A percentile compares a stretch with the other conserved stretches of the same genome.
Conservation (phyloP, 2,797 vertebrate species). For the Arctocebus calabarensis region DNA sequence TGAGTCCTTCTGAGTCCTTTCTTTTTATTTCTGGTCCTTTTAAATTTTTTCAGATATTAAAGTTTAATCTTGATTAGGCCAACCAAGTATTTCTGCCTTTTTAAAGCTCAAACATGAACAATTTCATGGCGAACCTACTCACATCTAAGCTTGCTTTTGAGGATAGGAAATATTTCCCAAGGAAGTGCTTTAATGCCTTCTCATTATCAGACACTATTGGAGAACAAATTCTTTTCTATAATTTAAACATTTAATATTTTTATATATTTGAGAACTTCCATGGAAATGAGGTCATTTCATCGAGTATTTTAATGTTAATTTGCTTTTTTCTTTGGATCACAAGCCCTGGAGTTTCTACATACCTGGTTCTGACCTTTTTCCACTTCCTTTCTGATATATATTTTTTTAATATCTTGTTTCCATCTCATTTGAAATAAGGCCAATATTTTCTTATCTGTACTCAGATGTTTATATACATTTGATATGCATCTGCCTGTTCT, state of each 20-base stretch:
- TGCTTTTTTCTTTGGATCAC: conserved; percentile 41
- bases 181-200: conserved; percentile 56
- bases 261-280: conserved; percentile 33
- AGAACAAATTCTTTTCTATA: conserved; percentile 36
- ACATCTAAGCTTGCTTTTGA: conserved; percentile 58
- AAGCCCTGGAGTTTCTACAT: background rate
- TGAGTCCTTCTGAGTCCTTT: background rate
- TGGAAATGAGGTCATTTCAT: conserved; percentile 53
- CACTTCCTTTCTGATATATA: conserved; percentile 78
- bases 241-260: conserved; percentile 62
- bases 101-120: background rate
- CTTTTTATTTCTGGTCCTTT: background rate
- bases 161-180: conserved; percentile 18
- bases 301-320: conserved; percentile 72
- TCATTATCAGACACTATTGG: conserved; percentile 38
- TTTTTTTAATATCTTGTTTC: conserved; percentile 68
- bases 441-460: conserved; percentile 74
- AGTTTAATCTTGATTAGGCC: conserved; percentile 16
- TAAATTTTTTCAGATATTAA: conserved; percentile 55
- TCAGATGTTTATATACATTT: conserved; percentile 74
- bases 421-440: background rate
- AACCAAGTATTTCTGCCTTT: conserved; percentile 58
- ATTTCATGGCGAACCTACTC: conserved; percentile 5
- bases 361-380: conserved; percentile 45
- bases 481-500: conserved; percentile 38